A percentile compares a stretch with the other conserved stretches of the same genome.
These are phyloP conservation scores for Saccostrea glomerata DNA, from an alignment of 1,140 invertebrate species.

Conservation along the genomic window DNA sequence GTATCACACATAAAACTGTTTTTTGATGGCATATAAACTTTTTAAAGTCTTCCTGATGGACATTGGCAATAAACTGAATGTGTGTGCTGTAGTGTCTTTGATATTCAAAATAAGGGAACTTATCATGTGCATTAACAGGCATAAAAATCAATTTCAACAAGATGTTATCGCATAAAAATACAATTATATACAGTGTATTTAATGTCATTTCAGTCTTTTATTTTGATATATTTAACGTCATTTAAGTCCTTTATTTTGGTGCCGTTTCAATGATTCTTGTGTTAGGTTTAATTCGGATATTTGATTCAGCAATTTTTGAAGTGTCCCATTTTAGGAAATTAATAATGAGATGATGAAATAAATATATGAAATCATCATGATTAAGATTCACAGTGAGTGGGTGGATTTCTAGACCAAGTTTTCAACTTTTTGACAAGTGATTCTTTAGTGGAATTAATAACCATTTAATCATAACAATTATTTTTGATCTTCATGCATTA, in stretches of 20 bases:
- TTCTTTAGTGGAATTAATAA: not conserved
- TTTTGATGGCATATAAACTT: too few relatives aligned
- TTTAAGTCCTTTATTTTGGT: not conserved
- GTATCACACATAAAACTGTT: too few relatives aligned
- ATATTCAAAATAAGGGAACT: too few relatives aligned
- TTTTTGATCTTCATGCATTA: not conserved
- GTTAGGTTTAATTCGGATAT: not conserved
- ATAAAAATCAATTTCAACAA: too few relatives aligned
- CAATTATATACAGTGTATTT: too few relatives aligned
- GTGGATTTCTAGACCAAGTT: not conserved
- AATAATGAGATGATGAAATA: not conserved
- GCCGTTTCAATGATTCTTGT: not conserved
- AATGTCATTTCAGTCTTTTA: too few relatives aligned
- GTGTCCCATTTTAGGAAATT: not conserved
- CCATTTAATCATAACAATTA: not conserved
- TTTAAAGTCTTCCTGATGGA: too few relatives aligned
- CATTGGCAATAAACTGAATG: too few relatives aligned
- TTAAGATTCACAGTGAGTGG: constrained; percentile 27
- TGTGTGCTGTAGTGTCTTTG: too few relatives aligned
- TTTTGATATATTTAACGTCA: not conserved
- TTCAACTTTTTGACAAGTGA: not conserved
- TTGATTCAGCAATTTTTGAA: not conserved
- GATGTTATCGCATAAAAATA: too few relatives aligned
- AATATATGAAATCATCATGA: not conserved
- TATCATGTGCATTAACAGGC: too few relatives aligned